phyloP scores from a whole-genome alignment of 2,113 vertebrate species.

The Chamaetylas fuelleborni region DNA sequence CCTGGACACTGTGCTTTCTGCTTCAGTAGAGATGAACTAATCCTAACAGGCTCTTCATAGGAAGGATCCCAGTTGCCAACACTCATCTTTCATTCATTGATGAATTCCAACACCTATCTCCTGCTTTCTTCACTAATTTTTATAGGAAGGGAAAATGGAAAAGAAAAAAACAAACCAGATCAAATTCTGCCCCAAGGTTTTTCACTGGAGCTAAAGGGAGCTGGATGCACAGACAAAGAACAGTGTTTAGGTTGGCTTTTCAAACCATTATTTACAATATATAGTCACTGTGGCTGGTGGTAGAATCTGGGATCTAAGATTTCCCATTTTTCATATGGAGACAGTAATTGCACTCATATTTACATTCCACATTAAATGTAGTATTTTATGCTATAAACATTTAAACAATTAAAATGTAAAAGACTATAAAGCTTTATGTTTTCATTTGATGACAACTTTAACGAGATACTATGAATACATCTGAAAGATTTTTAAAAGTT shows the following conservation, averaged over 20 bases:
- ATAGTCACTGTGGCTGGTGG: neutral
- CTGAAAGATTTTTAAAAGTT: neutral
- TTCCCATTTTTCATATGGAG: neutral
- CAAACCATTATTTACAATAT: neutral
- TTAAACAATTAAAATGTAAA: neutral
- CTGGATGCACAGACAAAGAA: neutral
- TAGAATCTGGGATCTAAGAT: neutral
- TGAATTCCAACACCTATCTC: conserved; percentile 1
- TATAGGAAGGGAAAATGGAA: neutral
- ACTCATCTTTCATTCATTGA: neutral
- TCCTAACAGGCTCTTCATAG: neutral
- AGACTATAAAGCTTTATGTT: neutral
- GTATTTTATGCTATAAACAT: neutral
- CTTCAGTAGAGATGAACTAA: conserved; percentile 24
- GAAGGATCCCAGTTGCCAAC: neutral
- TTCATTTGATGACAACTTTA: neutral
- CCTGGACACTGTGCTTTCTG: neutral
- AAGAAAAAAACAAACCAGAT: neutral
- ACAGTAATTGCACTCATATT: neutral
- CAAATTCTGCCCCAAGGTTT: neutral
- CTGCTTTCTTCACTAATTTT: neutral
- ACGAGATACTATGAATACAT: neutral
- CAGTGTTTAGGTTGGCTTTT: neutral
- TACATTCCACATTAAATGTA: neutral
- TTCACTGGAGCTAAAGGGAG: neutral